Evolutionary conservation across 2,797 vertebrate species (phyloP).

Genomic region (Lindbergichthys nudifrons): DNA sequence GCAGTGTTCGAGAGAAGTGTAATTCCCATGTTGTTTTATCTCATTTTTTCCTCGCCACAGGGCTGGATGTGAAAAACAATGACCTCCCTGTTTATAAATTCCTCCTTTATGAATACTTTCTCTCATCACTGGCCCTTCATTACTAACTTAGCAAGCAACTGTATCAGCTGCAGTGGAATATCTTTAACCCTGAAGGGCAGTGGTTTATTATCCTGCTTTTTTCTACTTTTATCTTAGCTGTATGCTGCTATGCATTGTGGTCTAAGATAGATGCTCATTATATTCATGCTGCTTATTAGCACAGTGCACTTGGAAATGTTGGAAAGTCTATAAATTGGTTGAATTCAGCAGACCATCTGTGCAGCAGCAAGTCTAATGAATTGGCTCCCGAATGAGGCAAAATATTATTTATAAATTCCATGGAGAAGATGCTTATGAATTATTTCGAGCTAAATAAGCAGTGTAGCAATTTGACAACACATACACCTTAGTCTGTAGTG

Average conservation of each 20-base stretch:
- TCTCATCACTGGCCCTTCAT: conserved; percentile 32
- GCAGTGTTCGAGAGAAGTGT: conserved; percentile 13
- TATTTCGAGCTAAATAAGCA: not conserved
- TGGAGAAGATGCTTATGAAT: conserved; percentile 9
- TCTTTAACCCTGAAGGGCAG: conserved; percentile 17
- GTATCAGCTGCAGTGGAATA: conserved; percentile 29
- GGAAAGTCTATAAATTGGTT: conserved; percentile 17
- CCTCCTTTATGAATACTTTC: conserved; percentile 49
- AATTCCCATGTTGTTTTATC: conserved; percentile 31
- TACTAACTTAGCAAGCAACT: conserved; percentile 11
- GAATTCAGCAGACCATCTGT: conserved; percentile 12
- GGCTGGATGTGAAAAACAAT: conserved; percentile 59
- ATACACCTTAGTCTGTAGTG: not conserved
- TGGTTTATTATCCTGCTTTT: not conserved
- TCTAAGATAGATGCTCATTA: not conserved
- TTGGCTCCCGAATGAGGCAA: not conserved
- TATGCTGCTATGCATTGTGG: not conserved
- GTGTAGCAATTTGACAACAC: not conserved
- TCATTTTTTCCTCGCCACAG: conserved; percentile 14
- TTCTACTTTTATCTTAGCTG: conserved; percentile 16
- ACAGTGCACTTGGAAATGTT: not conserved
- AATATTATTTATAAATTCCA: conserved; percentile 9
- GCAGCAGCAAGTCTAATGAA: conserved; percentile 17
- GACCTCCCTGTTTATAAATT: conserved; percentile 50
- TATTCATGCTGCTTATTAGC: conserved; percentile 3